A percentile compares a stretch with the other conserved stretches of the same genome.
Conservation (phyloP, 2,888 invertebrate genomes). For the Xestia c-nigrum region DNA sequence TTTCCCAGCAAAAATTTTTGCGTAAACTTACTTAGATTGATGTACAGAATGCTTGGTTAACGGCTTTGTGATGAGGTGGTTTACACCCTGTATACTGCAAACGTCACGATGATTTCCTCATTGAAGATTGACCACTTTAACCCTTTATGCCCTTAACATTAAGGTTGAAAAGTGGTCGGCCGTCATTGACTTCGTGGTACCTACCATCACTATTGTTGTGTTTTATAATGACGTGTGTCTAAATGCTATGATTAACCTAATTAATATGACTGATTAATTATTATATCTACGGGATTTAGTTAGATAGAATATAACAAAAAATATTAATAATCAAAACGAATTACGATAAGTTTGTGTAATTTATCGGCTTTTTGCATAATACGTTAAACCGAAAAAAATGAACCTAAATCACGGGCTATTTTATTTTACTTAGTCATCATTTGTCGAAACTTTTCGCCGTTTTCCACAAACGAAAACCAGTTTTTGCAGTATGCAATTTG, state of each 20-base stretch:
- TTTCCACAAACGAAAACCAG: too few species aligned
- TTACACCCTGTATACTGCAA: too few species aligned
- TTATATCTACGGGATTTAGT: conserved; percentile 30
- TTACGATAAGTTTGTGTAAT: conserved; percentile 22
- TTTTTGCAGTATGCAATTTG: too few species aligned
- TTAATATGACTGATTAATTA: conserved; percentile 30
- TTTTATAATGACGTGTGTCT: conserved; percentile 5
- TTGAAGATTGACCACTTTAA: neutral
- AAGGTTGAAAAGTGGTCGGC: neutral
- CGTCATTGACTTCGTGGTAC: neutral
- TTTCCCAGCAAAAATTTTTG: too few species aligned
- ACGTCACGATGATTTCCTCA: neutral
- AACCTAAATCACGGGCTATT: neutral
- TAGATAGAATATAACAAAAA: conserved; percentile 21
- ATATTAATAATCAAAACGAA: neutral
- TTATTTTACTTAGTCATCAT: neutral
- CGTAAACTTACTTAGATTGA: too few species aligned
- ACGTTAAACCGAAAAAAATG: conserved; percentile 15
- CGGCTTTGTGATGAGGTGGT: too few species aligned
- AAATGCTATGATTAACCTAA: conserved; percentile 23
- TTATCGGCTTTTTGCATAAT: neutral
- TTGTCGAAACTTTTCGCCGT: too few species aligned
- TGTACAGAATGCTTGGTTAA: too few species aligned
- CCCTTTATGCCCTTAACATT: rapidly evolving
- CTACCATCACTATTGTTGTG: neutral